A percentile compares a stretch with the other conserved stretches of the same genome.
These are phyloP conservation scores for Mycogona germanica DNA, from an alignment of 2,888 invertebrate genomes.

Conservation along the genomic window DNA sequence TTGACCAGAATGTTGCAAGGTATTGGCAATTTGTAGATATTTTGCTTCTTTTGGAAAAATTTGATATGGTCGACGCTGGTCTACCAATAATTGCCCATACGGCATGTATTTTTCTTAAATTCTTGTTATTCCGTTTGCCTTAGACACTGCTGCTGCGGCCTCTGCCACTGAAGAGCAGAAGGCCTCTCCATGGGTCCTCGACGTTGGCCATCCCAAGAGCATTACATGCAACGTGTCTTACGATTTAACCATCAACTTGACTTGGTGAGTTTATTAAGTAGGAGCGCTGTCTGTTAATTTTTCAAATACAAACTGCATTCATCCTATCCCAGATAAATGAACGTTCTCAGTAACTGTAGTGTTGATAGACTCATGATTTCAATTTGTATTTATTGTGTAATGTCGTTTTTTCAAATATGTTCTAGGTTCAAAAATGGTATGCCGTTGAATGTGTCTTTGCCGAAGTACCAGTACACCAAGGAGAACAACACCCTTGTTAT, in stretches of 20 bases:
- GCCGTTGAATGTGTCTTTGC: neutral
- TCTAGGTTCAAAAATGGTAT: slow-evolving; percentile 3
- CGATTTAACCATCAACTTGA: slow-evolving; percentile 2
- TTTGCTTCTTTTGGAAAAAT: neutral
- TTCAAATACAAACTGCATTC: no score
- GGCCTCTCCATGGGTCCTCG: neutral
- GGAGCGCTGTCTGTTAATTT: no score
- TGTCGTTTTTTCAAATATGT: neutral
- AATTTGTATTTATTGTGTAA: no score
- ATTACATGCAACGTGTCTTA: slow-evolving; percentile 11
- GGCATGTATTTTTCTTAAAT: neutral
- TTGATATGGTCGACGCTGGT: neutral
- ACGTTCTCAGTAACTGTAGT: no score
- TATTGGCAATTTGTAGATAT: no score
- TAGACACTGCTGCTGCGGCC: neutral
- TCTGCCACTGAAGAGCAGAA: neutral
- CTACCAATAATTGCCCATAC: neutral
- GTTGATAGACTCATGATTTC: no score
- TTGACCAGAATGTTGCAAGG: no score
- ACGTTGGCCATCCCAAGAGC: neutral
- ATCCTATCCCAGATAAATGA: no score
- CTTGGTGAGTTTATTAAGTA: slow-evolving; percentile 8
- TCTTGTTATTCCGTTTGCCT: neutral
- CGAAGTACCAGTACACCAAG: neutral
- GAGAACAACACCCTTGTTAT: slow-evolving; percentile 13